Conservation (phyloP, 2,888 invertebrate species). For the Galerucella pusilla region DNA sequence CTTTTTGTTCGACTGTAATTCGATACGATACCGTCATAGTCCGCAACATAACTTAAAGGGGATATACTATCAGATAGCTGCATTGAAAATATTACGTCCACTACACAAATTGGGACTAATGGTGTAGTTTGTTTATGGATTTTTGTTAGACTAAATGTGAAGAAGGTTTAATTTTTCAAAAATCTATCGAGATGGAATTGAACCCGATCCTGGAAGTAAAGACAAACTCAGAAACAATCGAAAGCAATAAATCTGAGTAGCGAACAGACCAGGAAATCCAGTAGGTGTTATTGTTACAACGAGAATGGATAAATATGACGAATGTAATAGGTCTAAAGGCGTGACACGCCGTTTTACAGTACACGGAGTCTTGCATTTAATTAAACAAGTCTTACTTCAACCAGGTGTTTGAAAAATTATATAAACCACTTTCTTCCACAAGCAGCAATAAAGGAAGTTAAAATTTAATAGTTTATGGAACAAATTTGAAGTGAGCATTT, state of each 20-base stretch:
- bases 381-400: not conserved
- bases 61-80: no score
- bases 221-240: conserved; percentile 31
- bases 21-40: no score
- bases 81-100: no score
- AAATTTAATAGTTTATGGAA: not conserved
- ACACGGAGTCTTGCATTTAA: conserved; percentile 10
- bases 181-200: not conserved
- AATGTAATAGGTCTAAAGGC: conserved; percentile 21
- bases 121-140: no score
- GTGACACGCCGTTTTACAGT: conserved; percentile 13
- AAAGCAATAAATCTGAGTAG: conserved; percentile 27
- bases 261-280: conserved; percentile 11
- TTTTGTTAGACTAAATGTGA: not conserved
- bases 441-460: not conserved
- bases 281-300: conserved; percentile 30
- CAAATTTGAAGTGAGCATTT: not conserved
- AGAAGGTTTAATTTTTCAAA: not conserved
- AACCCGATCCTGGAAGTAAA: conserved; percentile 13
- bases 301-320: conserved; percentile 23
- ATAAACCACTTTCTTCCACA: not conserved
- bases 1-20: no score
- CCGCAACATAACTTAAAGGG: no score
- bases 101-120: no score
- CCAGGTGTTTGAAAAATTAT: conserved; percentile 13